Evolutionary conservation across 1,140 invertebrate genomes (phyloP), one percentile per base, ranked within the genome.

Genomic region (Ostrea edulis): DNA sequence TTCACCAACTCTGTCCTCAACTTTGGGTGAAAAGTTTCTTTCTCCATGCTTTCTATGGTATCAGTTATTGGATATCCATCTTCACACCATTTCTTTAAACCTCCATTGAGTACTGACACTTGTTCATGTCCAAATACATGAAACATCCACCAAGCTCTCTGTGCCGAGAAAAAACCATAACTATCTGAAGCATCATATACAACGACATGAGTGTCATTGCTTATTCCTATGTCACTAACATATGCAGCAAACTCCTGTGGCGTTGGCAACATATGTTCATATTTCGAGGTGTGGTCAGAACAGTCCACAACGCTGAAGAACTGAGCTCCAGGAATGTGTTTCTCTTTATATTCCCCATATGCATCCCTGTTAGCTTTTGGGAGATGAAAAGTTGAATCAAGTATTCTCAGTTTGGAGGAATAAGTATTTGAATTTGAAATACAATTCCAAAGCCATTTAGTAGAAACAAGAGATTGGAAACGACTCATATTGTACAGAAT

Each of bases 241-340:
- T 94, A 94, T 14, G 89, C 68, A 86, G 91, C 92, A 92, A 95
- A 95, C 20, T 92, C 86, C 65, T 90, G 22, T 55, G 87, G 77
- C 29, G 90, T 86, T 22, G 94, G 94, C 9, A 94, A 81, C 93
- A 93, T 93, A 58, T 94, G 93, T 20, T 87, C 85, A 44, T 90
- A 91, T 7, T 85, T 82, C 0, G 93, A 91, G 0, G 65, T 89
- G 29, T 90, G 91, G 81, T 93, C 91, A 51, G 90, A 89, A 87
- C 93, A 94, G 20, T 91, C 93, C n/a, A 93, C 91, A 77, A 94
- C 93, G 84, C 94, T 93, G 87, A 95, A 95, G 89, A 92, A 94
- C 62, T 88, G 51, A 0, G 94, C 93, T 11, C 92, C 93, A 8
- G 94, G 93, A 65, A 95, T 94, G 65, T 95, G 94, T 52, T 92